Conservation (phyloP, 2,888 invertebrate genomes). For the Andrena hattorfiana region DNA sequence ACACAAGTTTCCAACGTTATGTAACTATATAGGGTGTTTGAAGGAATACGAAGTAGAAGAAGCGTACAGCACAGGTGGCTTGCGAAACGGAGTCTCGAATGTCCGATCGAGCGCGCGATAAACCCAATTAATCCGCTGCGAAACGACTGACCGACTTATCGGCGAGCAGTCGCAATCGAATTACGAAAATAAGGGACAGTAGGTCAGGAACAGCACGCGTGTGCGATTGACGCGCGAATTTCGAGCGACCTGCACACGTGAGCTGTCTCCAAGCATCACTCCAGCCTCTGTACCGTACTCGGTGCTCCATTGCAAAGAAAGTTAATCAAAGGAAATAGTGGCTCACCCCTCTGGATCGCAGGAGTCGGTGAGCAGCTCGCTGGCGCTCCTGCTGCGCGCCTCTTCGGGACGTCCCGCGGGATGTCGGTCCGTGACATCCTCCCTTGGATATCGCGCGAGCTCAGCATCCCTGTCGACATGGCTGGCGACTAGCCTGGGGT, state of each 20-base stretch:
- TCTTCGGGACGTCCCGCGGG: conserved; percentile 84
- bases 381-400: conserved; percentile 88
- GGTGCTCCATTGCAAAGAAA: conserved; percentile 2
- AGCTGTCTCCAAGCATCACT: too few relatives aligned
- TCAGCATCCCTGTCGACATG: conserved; percentile 69
- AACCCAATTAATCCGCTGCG: conserved; percentile 15
- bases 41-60: background rate
- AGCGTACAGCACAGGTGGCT: background rate
- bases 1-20: too few relatives aligned
- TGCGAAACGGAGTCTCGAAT: background rate
- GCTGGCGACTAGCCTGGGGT: conserved; percentile 75
- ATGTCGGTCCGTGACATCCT: conserved; percentile 86
- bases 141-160: conserved; percentile 8
- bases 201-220: conserved; percentile 31
- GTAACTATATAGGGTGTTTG: too few relatives aligned
- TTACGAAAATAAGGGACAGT: conserved; percentile 54
- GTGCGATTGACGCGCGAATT: conserved; percentile 19
- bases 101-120: background rate
- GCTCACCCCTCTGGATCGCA: conserved; percentile 80
- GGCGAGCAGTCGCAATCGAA: conserved; percentile 27
- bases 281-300: background rate
- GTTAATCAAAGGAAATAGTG: background rate
- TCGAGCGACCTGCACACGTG: background rate
- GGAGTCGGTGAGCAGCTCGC: conserved; percentile 88
- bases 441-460: conserved; percentile 81